Evolutionary conservation across 2,888 invertebrate genomes (phyloP), one percentile per base, ranked within the genome.

Genomic region (Rosalia funebris): DNA sequence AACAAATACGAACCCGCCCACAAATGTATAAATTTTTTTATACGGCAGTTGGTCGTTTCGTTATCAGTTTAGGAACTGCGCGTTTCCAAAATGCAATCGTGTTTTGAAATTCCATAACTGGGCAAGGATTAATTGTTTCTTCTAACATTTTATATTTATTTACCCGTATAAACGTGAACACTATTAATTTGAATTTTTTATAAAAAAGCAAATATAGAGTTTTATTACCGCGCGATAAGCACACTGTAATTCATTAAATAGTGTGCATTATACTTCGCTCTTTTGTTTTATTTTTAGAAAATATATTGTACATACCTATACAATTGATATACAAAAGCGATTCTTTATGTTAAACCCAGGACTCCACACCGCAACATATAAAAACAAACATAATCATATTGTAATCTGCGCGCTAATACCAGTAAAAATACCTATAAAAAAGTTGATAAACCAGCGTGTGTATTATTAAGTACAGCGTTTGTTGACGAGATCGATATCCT

Each of bases 381-480:
- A 16, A 42, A 32, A 25, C 31, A 32, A 32, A 14, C 25, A 25
- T 25, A n/a, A n/a, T 45, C 11, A 17, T 25, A 25, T 39, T 39
- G 60, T 60, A 54, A 60, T 50, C 50, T 37, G 54, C 44, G 36
- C 20, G 36, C 37, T 25, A 46, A 19, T 31, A 47, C 31, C 44
- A 45, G 45, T 45, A 31, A 55, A 55, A 45, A 50, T 47, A 59
- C 60, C 34, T 20, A 60, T 55, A 55, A 60, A 53, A 55, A 44
- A 16, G 36, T 19, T 37, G 59, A 59, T 59, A 59, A 53, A 60
- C 42, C 31, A 36, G 36, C 59, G 47, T 42, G 50, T 54, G 55
- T 45, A 34, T 39, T 41, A 50, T 39, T 32, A 42, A 48, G 10
- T 20, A 36, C 42, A 34, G 32, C 14, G 45, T 55, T 55, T 44